Percentiles rank a stretch among this genome's conserved stretches.
phyloP scores from a whole-genome alignment of 2,113 vertebrate genomes.

The Ifrita kowaldi region DNA sequence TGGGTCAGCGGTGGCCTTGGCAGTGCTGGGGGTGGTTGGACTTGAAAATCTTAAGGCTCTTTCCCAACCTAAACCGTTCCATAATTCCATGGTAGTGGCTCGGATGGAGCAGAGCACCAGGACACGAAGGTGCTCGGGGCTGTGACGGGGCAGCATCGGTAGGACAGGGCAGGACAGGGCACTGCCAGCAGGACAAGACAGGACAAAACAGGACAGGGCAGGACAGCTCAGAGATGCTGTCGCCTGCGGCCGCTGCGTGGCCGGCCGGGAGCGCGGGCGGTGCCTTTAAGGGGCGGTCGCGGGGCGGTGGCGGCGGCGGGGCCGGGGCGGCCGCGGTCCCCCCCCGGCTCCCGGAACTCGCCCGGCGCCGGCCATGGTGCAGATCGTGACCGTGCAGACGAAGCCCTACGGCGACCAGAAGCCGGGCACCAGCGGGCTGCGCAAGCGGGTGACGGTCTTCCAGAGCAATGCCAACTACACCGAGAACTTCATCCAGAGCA shows the following conservation, averaged over 20 bases:
- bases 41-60: not conserved
- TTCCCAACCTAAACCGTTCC: not conserved
- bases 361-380: slow-evolving; percentile 75
- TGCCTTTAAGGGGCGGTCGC: slow-evolving; percentile 39
- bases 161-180: no score
- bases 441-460: slow-evolving; percentile 92
- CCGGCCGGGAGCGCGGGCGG: not conserved
- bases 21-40: not conserved
- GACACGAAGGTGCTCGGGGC: not conserved
- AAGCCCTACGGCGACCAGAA: slow-evolving; percentile 92
- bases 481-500: slow-evolving; percentile 97
- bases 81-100: rapidly evolving
- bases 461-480: slow-evolving; percentile 88
- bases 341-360: slow-evolving; percentile 4
- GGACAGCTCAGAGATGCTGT: not conserved
- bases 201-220: not conserved
- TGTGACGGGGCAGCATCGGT: not conserved
- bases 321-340: not conserved
- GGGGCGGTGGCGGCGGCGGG: not conserved
- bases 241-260: not conserved
- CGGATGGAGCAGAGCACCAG: rapidly evolving
- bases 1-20: not conserved
- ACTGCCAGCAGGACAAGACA: no score
- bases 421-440: slow-evolving; percentile 93
- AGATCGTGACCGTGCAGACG: slow-evolving; percentile 79